Percentiles rank a stretch among this genome's conserved stretches.
These are phyloP conservation scores for Lymantria monacha DNA, from an alignment of 2,888 invertebrate genomes.

Conservation along the genomic window DNA sequence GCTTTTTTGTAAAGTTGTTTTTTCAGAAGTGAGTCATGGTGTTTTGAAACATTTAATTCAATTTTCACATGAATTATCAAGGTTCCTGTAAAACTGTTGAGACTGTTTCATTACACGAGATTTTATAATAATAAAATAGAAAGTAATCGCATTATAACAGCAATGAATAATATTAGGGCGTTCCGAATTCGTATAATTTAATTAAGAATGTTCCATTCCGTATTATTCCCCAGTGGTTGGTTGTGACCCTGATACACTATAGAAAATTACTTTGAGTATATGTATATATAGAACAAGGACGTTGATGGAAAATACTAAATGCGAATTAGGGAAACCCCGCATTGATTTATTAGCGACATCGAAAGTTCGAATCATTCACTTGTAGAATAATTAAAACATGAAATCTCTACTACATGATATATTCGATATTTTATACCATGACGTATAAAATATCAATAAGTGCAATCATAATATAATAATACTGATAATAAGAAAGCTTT, in stretches of 20 bases:
- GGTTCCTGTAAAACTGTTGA: too few species aligned
- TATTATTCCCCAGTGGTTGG: conserved; percentile 9
- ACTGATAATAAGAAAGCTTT: too few species aligned
- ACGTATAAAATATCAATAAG: too few species aligned
- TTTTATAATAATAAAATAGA: neutral
- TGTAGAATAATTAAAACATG: conserved; percentile 27
- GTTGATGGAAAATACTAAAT: conserved; percentile 61
- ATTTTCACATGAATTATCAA: too few species aligned
- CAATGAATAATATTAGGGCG: too few species aligned
- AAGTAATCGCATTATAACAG: neutral
- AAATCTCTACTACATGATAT: neutral
- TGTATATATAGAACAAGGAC: conserved; percentile 22
- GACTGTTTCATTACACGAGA: neutral
- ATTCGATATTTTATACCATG: neutral
- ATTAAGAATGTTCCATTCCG: neutral
- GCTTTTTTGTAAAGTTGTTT: too few species aligned
- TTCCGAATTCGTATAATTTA: neutral
- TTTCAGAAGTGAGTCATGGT: too few species aligned
- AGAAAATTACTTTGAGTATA: conserved; percentile 23
- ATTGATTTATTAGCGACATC: conserved; percentile 34
- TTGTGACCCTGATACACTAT: conserved; percentile 9
- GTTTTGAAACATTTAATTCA: too few species aligned
- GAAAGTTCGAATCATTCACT: conserved; percentile 49
- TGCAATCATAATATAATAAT: too few species aligned
- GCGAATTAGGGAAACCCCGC: conserved; percentile 50